These are phyloP conservation scores for Diabrotica undecimpunctata DNA, from an alignment of 1,140 invertebrate genomes.

Conservation along the genomic window DNA sequence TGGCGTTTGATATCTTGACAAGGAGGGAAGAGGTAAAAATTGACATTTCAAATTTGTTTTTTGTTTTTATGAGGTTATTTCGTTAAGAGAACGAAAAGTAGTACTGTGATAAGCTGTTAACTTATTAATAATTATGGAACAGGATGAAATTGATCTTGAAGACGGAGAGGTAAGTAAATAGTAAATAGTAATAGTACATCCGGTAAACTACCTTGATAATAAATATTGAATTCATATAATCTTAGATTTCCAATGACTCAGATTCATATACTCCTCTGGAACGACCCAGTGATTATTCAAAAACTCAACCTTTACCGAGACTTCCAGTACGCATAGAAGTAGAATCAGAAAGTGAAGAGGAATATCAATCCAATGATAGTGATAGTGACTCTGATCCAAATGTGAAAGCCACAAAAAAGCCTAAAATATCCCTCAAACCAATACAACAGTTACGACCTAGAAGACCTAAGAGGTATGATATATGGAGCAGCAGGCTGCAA, in stretches of 20 bases:
- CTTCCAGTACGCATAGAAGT: constrained; percentile 24
- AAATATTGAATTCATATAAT: constrained; percentile 9
- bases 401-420: constrained; percentile 27
- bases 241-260: constrained; percentile 36
- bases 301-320: constrained; percentile 41
- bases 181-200: neutral
- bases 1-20: too few species aligned
- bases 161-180: constrained; percentile 46
- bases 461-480: constrained; percentile 55
- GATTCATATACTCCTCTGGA: constrained; percentile 50
- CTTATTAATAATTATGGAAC: constrained; percentile 18
- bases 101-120: too few species aligned
- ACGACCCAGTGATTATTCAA: constrained; percentile 44
- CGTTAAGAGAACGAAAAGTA: too few species aligned
- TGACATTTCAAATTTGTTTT: too few species aligned
- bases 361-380: constrained; percentile 45
- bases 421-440: constrained; percentile 49
- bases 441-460: constrained; percentile 33
- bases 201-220: neutral
- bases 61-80: too few species aligned
- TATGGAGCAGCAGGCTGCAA: constrained; percentile 59
- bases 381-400: constrained; percentile 51
- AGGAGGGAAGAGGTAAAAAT: too few species aligned
- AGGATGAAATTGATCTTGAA: constrained; percentile 36
- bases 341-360: constrained; percentile 46